phyloP scores from a whole-genome alignment of 2,113 vertebrate genomes.

The Phainopepla nitens region DNA sequence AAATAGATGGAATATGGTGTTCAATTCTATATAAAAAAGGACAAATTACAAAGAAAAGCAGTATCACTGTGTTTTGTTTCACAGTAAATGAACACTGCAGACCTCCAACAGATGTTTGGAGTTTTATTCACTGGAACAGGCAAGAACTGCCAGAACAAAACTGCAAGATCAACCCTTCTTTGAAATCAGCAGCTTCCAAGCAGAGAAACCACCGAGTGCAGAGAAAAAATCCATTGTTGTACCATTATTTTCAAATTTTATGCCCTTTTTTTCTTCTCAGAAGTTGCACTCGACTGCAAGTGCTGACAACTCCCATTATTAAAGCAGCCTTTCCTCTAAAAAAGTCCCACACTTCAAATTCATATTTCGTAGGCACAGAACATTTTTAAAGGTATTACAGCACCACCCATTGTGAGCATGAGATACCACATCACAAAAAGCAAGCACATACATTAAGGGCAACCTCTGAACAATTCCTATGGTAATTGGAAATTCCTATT shows the following conservation, averaged over 20 bases:
- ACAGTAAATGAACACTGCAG: not conserved
- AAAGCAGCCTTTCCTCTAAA: not conserved
- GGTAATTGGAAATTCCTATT: not conserved
- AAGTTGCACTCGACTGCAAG: not conserved
- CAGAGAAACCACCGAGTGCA: not conserved
- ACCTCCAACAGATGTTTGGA: not conserved
- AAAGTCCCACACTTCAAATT: rapidly evolving
- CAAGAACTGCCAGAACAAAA: not conserved
- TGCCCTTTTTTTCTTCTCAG: not conserved
- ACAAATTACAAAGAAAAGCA: not conserved
- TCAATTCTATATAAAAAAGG: not conserved
- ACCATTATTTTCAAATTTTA: not conserved
- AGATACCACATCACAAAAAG: not conserved
- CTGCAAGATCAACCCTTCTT: not conserved
- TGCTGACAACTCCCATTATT: not conserved
- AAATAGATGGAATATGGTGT: not conserved
- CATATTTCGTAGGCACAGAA: not conserved
- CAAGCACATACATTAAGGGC: not conserved
- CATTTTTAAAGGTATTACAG: not conserved
- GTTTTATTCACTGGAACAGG: not conserved
- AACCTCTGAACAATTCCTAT: not conserved
- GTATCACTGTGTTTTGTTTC: not conserved
- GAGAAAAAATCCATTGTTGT: not conserved
- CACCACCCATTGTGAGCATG: not conserved
- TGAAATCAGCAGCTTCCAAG: not conserved